Conservation (phyloP, 2,888 invertebrate species). For the Eledona agricola region DNA sequence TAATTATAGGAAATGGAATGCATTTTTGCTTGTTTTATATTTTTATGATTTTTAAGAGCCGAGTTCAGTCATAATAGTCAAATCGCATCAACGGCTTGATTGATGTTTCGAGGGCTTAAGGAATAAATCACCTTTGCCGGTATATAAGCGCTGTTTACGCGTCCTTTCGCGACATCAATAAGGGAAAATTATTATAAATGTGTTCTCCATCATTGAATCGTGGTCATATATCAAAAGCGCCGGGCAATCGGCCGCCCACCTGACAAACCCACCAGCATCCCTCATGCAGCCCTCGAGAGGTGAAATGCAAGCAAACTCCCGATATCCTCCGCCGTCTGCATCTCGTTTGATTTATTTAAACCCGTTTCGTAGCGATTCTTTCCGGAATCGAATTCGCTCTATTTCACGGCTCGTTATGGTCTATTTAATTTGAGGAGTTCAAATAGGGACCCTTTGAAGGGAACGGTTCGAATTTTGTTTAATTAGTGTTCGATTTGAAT, state of each 20-base stretch:
- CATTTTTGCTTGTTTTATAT: too few species aligned
- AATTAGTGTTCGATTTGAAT: slow-evolving; percentile 20
- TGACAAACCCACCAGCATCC: slow-evolving; percentile 40
- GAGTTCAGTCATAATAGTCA: slow-evolving; percentile 5
- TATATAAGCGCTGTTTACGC: slow-evolving; percentile 42
- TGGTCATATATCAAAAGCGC: slow-evolving; percentile 44
- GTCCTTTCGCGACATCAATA: slow-evolving; percentile 46
- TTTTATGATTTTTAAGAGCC: neutral
- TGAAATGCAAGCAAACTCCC: too few species aligned
- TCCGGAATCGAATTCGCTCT: slow-evolving; percentile 11
- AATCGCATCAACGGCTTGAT: too few species aligned
- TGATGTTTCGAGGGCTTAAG: slow-evolving; percentile 15
- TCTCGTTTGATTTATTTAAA: slow-evolving; percentile 17
- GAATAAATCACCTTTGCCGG: slow-evolving; percentile 36
- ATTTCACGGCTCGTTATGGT: slow-evolving; percentile 23
- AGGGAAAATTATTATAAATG: slow-evolving; percentile 51
- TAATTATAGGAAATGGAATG: too few species aligned
- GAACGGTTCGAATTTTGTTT: slow-evolving; percentile 15
- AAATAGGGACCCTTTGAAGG: slow-evolving; percentile 23
- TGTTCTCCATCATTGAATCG: slow-evolving; percentile 49
- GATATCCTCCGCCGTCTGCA: too few species aligned
- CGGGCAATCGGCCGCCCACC: slow-evolving; percentile 37
- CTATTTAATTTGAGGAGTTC: slow-evolving; percentile 11
- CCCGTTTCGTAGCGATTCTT: slow-evolving; percentile 9
- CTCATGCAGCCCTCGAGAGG: too few species aligned